A percentile compares a stretch with the other conserved stretches of the same genome.
Conservation (phyloP, 2,113 vertebrate species). For the Nothobranchius furzeri region DNA sequence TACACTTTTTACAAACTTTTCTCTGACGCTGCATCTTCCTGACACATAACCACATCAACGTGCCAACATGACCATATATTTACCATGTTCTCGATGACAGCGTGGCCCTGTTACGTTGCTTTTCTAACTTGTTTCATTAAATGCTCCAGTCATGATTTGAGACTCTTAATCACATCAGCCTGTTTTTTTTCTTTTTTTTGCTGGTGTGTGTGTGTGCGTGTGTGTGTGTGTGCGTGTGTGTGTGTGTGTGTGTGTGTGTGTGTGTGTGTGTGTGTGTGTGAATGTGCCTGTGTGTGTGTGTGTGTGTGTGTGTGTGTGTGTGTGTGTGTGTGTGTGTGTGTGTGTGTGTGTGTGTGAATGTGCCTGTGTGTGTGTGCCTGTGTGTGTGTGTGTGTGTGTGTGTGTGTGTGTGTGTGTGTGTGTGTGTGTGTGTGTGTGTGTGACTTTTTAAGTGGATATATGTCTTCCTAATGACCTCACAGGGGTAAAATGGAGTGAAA, state of each 20-base stretch:
- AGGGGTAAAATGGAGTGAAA: conserved; percentile 43
- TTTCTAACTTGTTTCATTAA: conserved; percentile 26
- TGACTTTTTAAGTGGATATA: conserved; percentile 1
- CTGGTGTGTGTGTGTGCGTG: conserved; percentile 21
- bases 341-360: conserved; percentile 15
- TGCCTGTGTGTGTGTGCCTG: conserved; percentile 1
- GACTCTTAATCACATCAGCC: conserved; percentile 52
- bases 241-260: too few species aligned
- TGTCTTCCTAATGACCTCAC: conserved; percentile 54
- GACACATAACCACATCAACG: conserved; percentile 38
- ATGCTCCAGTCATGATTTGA: conserved; percentile 42
- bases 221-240: too few species aligned
- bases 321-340: conserved; percentile 16
- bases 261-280: too few species aligned
- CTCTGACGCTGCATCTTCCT: conserved; percentile 1
- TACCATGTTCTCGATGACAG: not conserved
- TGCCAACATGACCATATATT: conserved; percentile 24
- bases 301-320: conserved; percentile 16
- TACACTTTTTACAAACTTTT: conserved; percentile 2
- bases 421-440: conserved; percentile 22
- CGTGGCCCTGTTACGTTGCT: conserved; percentile 2
- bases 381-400: conserved; percentile 18
- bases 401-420: conserved; percentile 24
- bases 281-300: conserved; percentile 12
- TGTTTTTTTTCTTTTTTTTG: conserved; percentile 15